Evolutionary conservation across 2,888 invertebrate species (phyloP).

Genomic region (Empis livida): DNA sequence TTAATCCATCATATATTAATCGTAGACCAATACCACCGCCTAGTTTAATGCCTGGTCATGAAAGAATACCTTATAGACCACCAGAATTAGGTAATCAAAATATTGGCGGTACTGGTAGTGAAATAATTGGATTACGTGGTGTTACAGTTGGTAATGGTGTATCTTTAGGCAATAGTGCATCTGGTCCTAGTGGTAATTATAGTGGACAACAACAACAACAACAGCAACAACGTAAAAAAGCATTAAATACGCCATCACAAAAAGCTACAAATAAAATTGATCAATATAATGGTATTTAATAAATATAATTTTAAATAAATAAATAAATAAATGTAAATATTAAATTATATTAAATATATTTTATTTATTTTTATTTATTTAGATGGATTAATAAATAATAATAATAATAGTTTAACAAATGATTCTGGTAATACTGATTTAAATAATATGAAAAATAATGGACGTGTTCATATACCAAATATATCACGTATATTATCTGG

Average conservation of each 20-base stretch:
- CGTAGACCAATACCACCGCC: conserved; percentile 73
- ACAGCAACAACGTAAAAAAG: conserved; percentile 42
- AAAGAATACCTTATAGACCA: conserved; percentile 71
- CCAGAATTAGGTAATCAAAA: conserved; percentile 22
- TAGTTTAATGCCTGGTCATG: conserved; percentile 66
- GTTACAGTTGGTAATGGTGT: not conserved
- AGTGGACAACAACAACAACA: conserved; percentile 10
- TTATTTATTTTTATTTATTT: not conserved
- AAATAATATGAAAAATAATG: conserved; percentile 31
- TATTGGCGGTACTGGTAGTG: conserved; percentile 7
- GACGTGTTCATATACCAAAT: conserved; percentile 57
- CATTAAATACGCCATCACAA: conserved; percentile 61
- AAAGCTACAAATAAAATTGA: conserved; percentile 36
- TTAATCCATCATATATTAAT: conserved; percentile 44
- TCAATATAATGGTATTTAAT: conserved; percentile 14
- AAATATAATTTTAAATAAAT: not conserved
- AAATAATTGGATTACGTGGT: conserved; percentile 5
- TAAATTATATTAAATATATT: too few relatives aligned
- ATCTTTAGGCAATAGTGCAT: not conserved
- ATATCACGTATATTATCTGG: conserved; percentile 76
- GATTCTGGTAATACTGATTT: conserved; percentile 7
- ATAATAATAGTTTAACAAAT: conserved; percentile 30
- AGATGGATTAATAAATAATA: conserved; percentile 33
- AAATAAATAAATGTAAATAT: not conserved
- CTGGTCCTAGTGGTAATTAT: conserved; percentile 8